phyloP scores from a whole-genome alignment of 2,113 vertebrate genomes.

The Daphoenositta chrysoptera region DNA sequence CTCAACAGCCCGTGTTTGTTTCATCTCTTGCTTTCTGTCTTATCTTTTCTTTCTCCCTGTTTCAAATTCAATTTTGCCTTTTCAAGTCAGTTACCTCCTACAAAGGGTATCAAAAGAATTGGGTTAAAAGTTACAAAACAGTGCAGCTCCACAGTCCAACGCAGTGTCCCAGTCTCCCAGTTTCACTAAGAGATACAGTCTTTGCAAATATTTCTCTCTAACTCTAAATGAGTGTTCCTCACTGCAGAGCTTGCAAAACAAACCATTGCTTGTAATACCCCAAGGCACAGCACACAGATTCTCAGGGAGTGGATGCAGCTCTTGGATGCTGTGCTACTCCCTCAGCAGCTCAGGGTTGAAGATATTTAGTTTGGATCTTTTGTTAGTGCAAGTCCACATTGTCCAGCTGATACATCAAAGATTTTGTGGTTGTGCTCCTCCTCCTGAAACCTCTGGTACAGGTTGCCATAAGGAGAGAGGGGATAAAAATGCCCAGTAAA shows the following conservation, averaged over 20 bases:
- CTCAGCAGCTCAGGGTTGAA: neutral
- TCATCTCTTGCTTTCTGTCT: neutral
- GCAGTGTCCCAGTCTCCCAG: neutral
- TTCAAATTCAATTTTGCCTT: neutral
- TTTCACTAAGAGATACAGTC: neutral
- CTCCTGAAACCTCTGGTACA: neutral
- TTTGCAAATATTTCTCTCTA: neutral
- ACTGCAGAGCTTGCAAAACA: neutral
- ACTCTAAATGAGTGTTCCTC: neutral
- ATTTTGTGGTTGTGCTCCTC: neutral
- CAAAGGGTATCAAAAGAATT: neutral
- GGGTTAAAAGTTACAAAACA: neutral
- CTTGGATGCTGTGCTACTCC: neutral
- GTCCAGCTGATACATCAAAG: neutral
- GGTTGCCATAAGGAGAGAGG: neutral
- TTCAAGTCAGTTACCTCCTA: neutral
- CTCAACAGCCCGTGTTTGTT: neutral
- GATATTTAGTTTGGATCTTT: neutral
- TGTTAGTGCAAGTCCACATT: accelerated
- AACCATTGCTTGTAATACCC: neutral
- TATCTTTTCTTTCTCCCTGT: neutral
- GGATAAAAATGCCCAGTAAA: neutral
- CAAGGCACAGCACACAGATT: neutral
- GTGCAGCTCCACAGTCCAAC: neutral
- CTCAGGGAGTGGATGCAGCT: neutral